A percentile compares a stretch with the other conserved stretches of the same genome.
These are phyloP conservation scores for Belonocnema kinseyi DNA, from an alignment of 1,140 invertebrate genomes.

Conservation along the genomic window DNA sequence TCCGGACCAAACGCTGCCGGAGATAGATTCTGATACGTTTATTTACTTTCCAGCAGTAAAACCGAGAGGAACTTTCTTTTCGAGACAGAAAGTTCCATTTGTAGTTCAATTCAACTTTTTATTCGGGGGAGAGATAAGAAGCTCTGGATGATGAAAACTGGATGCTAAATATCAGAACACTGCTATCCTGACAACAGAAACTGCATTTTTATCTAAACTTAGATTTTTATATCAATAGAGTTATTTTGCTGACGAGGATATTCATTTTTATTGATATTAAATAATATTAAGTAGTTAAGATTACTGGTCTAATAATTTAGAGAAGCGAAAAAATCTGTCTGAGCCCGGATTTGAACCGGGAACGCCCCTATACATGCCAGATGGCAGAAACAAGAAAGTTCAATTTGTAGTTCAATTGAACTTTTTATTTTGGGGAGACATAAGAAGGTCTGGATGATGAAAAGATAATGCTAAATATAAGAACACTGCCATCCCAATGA, in stretches of 20 bases:
- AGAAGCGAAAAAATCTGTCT: no score
- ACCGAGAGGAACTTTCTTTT: constrained; percentile 18
- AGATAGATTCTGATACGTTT: constrained; percentile 30
- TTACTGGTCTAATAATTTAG: no score
- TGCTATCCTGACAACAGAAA: no score
- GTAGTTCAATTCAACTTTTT: constrained; percentile 16
- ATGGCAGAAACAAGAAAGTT: neutral
- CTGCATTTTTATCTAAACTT: no score
- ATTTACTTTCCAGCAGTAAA: constrained; percentile 26
- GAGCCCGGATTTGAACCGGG: no score
- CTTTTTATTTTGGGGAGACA: neutral
- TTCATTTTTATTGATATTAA: no score
- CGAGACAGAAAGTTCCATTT: constrained; percentile 18
- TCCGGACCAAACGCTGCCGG: constrained; percentile 21
- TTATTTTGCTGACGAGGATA: no score
- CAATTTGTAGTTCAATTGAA: constrained; percentile 17
- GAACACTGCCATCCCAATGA: no score
- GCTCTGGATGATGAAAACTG: neutral
- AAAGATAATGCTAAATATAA: neutral
- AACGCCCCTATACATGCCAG: no score
- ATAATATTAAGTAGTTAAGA: no score
- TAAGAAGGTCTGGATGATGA: neutral
- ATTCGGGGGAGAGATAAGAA: neutral
- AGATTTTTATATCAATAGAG: no score
- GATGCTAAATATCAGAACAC: neutral